A percentile compares a stretch with the other conserved stretches of the same genome.
Conservation (phyloP, 2,113 vertebrate genomes). For the Pachyramphus minor region DNA sequence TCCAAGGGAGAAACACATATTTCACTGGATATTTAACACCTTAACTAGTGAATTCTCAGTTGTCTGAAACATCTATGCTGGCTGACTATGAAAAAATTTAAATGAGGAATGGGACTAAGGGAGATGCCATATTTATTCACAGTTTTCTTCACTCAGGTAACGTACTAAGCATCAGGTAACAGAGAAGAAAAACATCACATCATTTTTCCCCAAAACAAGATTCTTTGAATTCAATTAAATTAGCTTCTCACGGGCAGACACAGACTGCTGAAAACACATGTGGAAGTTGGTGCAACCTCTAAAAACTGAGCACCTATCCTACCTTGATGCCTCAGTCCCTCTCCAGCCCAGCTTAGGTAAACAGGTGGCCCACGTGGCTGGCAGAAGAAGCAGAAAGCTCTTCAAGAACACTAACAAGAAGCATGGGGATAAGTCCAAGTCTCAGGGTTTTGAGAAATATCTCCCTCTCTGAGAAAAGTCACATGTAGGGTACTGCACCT, state of each 20-base stretch:
- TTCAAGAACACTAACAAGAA: background rate
- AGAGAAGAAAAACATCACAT: background rate
- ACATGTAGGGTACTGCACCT: background rate
- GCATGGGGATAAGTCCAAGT: background rate
- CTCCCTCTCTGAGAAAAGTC: background rate
- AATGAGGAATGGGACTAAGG: background rate
- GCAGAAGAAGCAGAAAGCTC: background rate
- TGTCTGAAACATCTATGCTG: background rate
- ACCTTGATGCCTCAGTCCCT: background rate
- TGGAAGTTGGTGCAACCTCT: background rate
- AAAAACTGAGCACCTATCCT: background rate
- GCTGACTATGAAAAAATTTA: background rate
- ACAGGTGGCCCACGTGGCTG: accelerated
- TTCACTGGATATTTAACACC: background rate
- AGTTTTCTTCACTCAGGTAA: background rate
- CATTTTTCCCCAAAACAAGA: background rate
- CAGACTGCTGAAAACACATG: background rate
- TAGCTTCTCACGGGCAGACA: background rate
- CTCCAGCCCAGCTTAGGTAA: background rate
- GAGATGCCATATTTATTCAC: background rate
- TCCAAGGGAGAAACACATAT: background rate
- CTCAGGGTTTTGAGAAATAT: background rate
- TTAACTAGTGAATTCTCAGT: background rate
- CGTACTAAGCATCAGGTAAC: background rate
- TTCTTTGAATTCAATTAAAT: background rate